These are phyloP conservation scores for Falco cherrug DNA, from an alignment of 2,797 vertebrate genomes.

Conservation along the genomic window DNA sequence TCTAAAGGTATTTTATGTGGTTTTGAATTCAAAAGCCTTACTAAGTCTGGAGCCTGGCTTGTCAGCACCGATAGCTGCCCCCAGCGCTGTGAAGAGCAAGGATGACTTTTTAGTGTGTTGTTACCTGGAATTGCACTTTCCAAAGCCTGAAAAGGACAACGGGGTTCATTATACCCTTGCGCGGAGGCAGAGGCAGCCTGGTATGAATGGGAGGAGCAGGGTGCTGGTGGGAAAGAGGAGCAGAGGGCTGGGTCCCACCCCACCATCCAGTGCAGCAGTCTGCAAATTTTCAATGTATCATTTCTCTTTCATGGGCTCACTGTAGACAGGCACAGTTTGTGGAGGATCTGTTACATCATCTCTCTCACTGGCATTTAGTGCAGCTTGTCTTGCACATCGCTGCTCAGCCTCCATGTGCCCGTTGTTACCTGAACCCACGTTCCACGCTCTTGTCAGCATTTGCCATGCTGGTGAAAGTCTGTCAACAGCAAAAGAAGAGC, in stretches of 20 bases:
- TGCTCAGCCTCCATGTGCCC: not conserved
- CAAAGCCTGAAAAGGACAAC: fast-evolving
- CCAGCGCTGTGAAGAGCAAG: not conserved
- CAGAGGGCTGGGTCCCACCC: not conserved
- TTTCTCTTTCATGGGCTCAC: too few relatives aligned
- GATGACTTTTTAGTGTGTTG: fast-evolving
- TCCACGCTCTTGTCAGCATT: not conserved
- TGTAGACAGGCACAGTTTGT: not conserved
- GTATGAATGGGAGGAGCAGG: not conserved
- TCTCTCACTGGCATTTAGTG: too few relatives aligned
- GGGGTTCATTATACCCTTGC: too few relatives aligned
- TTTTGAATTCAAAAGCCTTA: not conserved
- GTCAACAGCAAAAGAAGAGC: not conserved
- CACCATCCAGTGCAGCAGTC: fast-evolving
- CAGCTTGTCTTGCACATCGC: not conserved
- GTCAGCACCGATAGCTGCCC: not conserved
- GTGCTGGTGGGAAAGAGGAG: not conserved
- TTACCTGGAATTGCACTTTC: not conserved
- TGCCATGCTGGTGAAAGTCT: not conserved
- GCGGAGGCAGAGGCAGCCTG: not conserved
- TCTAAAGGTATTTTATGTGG: not conserved
- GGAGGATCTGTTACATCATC: not conserved
- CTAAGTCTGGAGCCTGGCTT: not conserved
- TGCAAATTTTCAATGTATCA: fast-evolving
- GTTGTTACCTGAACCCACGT: not conserved